Base-by-base conservation (phyloP, 2,113 vertebrate genomes). In the Boleophthalmus pectinirostris region DNA sequence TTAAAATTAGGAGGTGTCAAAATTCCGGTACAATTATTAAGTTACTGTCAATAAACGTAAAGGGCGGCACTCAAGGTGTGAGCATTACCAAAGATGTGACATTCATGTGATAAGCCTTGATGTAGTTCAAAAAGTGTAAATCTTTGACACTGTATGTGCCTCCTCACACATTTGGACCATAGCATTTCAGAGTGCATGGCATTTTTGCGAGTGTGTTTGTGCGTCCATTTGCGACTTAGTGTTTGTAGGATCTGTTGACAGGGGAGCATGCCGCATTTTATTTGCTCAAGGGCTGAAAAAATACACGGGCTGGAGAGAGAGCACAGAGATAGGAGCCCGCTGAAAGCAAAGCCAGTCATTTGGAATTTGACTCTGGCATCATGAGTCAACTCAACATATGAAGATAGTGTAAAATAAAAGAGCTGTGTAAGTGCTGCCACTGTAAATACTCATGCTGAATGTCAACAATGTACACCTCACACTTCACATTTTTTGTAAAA, bases 1-100 rank as follows among this genome's bases (percentile, higher is more conserved):
- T 89, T 92, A 93, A 93, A 92, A 93, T 93, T 92, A 94, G 90
- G 82, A 92, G 90, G 92, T 88, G 92, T 93, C 77, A 91, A 85
- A 87, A 90, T 90, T 84, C 92, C 83, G 82, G 90, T 91, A 88
- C 89, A 91, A 90, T 91, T 93, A 91, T 92, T 90, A 91, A 91
- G 90, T 92, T 93, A 88, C 91, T 86, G 88, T 90, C 87, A 88
- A 83, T 91, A 92, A 93, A 91, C 73, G 80, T 86, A 82, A 85
- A 86, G 85, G 82, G 74, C 66, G 63, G 72, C 71, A 87, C 87
- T 91, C 92, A 92, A 91, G 91, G 89, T 79, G n/a, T 2, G 71
- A 90, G 84, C 24, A 60, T 69, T 70, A 68, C 69, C 70, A 69
- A 60, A 75, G 73, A 49, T 49, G 80, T 69, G 77, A 79, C 77